Conservation (phyloP, 1,140 invertebrate species). For the Hormaphis cornu region DNA sequence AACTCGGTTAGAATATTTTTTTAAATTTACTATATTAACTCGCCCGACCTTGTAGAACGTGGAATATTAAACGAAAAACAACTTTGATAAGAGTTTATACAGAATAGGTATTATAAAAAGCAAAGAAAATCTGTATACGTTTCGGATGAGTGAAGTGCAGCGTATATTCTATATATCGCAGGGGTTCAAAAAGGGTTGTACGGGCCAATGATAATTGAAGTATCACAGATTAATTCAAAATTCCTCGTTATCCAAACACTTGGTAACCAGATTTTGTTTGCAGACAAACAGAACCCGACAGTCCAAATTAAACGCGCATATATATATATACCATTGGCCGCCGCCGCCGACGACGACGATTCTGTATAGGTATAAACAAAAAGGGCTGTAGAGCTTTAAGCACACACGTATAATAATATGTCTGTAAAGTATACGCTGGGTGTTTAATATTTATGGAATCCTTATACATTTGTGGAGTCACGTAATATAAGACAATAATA, state of each 20-base stretch:
- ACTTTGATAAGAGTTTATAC: neutral
- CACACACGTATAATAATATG: neutral
- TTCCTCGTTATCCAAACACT: slow-evolving; percentile 32
- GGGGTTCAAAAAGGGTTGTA: slow-evolving; percentile 31
- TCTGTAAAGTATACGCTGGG: neutral
- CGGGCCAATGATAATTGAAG: slow-evolving; percentile 32
- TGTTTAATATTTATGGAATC: too few species aligned
- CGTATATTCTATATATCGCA: neutral
- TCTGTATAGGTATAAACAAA: too few species aligned
- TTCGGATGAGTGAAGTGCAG: neutral
- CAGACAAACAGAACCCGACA: slow-evolving; percentile 24
- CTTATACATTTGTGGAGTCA: too few species aligned
- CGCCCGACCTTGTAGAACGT: too few species aligned
- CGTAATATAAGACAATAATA: too few species aligned
- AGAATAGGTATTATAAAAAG: neutral
- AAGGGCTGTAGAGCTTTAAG: too few species aligned
- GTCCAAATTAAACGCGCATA: slow-evolving; percentile 27
- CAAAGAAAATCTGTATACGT: neutral
- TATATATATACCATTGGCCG: neutral
- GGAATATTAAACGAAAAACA: neutral
- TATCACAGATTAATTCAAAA: slow-evolving; percentile 26
- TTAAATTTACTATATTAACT: too few species aligned
- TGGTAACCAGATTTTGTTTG: slow-evolving; percentile 32
- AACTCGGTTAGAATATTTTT: too few species aligned
- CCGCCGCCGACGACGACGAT: neutral